These are phyloP conservation scores for Anthonomus grandis DNA, from an alignment of 1,140 invertebrate species.

Conservation along the genomic window DNA sequence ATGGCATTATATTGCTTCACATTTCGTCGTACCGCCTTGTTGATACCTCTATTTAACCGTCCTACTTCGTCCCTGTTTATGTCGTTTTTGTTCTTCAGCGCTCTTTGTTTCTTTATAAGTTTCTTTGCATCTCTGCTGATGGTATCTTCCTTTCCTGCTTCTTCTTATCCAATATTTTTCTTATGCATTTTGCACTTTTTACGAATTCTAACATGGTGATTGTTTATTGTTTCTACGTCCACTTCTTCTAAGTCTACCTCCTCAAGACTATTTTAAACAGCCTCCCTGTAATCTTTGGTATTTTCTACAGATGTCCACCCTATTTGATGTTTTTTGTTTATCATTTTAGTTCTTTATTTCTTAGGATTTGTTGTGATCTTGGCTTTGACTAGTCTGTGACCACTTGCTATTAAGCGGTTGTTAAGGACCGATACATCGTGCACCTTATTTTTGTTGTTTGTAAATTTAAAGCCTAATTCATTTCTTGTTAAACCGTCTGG, in stretches of 20 bases:
- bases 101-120: slow-evolving; percentile 1
- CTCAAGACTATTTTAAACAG: slow-evolving; percentile 5
- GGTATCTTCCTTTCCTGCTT: slow-evolving; percentile 3
- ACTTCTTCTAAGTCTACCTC: slow-evolving; percentile 6
- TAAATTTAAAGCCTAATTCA: too few species aligned
- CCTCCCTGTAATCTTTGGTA: slow-evolving; percentile 2
- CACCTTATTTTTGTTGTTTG: too few species aligned
- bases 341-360: slow-evolving; percentile 6
- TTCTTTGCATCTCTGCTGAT: slow-evolving; percentile 3
- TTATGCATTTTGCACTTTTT: slow-evolving; percentile 2
- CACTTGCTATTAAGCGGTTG: too few species aligned
- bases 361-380: slow-evolving; percentile 7
- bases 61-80: slow-evolving; percentile 3
- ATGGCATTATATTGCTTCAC: slow-evolving; percentile 5
- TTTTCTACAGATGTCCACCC: slow-evolving; percentile 1
- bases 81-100: slow-evolving; percentile 9
- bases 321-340: slow-evolving; percentile 6
- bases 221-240: slow-evolving; percentile 6
- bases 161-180: not conserved
- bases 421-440: too few species aligned
- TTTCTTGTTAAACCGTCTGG: too few species aligned
- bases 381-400: not conserved
- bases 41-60: slow-evolving; percentile 5
- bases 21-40: not conserved
- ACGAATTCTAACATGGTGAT: slow-evolving; percentile 4